These are phyloP conservation scores for Varecia variegata DNA, from an alignment of 2,797 vertebrate species.

Conservation along the genomic window DNA sequence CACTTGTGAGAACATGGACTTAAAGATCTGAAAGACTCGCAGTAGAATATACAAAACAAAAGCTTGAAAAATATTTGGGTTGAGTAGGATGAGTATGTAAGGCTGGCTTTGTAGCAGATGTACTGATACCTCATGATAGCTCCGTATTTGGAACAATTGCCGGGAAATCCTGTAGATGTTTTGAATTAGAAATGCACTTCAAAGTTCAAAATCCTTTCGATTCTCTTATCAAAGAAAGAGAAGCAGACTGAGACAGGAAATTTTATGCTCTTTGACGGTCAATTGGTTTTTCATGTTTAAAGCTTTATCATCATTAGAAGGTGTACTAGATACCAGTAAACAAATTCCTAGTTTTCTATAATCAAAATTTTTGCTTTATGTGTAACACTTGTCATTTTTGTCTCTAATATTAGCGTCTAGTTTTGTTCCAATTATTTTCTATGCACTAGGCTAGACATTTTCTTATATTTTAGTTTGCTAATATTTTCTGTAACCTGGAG, in stretches of 20 bases:
- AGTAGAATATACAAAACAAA: not conserved
- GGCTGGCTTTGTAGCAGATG: not conserved
- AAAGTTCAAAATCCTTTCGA: not conserved
- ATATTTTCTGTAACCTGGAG: not conserved
- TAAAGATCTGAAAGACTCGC: not conserved
- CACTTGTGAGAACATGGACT: not conserved
- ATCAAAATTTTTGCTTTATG: not conserved
- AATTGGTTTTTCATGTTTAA: not conserved
- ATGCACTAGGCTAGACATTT: not conserved
- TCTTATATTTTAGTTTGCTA: not conserved
- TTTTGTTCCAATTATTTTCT: not conserved
- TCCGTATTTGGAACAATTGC: not conserved
- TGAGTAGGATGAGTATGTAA: not conserved
- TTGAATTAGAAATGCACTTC: not conserved
- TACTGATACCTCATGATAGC: not conserved
- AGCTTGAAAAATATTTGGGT: not conserved
- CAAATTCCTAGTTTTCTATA: not conserved
- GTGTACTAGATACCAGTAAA: not conserved
- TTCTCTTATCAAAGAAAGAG: not conserved
- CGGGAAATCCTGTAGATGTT: not conserved
- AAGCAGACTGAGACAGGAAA: not conserved
- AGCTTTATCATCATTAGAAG: not conserved
- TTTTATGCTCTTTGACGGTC: not conserved
- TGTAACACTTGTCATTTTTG: not conserved
- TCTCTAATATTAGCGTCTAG: not conserved